Base-by-base conservation (phyloP, 1,140 invertebrate genomes). In the Drosophila melanica region DNA sequence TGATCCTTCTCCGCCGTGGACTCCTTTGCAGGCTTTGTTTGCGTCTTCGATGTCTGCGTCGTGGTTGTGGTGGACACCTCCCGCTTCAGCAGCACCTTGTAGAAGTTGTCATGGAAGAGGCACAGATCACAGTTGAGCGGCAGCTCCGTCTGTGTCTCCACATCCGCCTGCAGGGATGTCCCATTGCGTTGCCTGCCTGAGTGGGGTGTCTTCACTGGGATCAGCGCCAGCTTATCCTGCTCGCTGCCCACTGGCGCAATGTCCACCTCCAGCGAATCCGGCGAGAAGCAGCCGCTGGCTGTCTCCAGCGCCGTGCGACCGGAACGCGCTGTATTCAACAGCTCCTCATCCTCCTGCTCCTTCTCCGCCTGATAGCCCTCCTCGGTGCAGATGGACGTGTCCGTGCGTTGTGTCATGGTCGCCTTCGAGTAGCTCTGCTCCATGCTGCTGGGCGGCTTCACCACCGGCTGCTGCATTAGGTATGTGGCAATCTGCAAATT, bases 41-140 rank as follows among this genome's bases (percentile, higher is more conserved):
- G 86, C 0, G 78, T 72, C 59, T 91, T 91, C 1, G 87, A 90
- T 1, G 90, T 92, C 47, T 92, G 90, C 2, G 90, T 91, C 6
- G 91, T 92, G 7, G 90, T 92, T 1, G 91, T 92, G 10, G 91
- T 92, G 33, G 90, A 92, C 5, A 92, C 87, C 44, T 92, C 90
- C 0, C 90, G 65, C 58, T 92, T 92, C 3, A 92, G 75, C 23
- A 90, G 27, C 0, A 92, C 90, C 72, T 92, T 92, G 35, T 92
- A 92, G 69, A 92, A 92, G 50, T 92, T 91, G 20, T 92, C 90
- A 42, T 92, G 90, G 48, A 92, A 91, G 12, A 92, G 39, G 1
- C 90, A 92, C 1, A 92, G 60, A 50, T 92, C 90, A 35, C 90
- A 92, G 51, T 90, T 91, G 0, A 91, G 45, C 1, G 90, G 90